Base-by-base conservation (phyloP, 2,797 vertebrate species). In the Danio tinwini region DNA sequence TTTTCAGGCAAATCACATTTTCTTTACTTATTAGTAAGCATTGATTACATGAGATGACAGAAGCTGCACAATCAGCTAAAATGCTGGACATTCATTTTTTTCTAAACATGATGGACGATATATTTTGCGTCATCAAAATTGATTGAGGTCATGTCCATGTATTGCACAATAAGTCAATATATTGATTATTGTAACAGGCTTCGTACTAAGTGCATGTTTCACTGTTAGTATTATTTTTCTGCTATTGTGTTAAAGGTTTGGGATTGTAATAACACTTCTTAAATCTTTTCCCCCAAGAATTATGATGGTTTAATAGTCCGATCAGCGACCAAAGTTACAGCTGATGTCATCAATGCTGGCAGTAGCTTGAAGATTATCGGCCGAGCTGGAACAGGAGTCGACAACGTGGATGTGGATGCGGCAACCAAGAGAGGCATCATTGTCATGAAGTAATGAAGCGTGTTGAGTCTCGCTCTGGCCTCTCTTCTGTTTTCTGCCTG, bases 351-450 rank as follows among this genome's bases (percentile, higher is more conserved):
- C 88, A 85, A 89, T 4, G 96, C 94, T 0, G 96, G 94, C 0
- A 76, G 89, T 80, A 95, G 93, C 84, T 92, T 99, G 53, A 95
- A 95, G 90, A 94, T 98, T 85, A 95, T 99, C 76, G 98, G 97
- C 67, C 93, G 98, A 90, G 98, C 98, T 0, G 98, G 98, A 50
- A 99, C 98, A 0, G 98, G 98, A 0, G 97, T 99, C 79, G 98
- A 99, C 91, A 99, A 99, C 0, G 97, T 99, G 84, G 97, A 99
- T 0, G 96, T 99, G 67, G 96, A 96, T 2, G 96, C 96, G 0
- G 97, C 98, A 0, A 99, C 97, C 2, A 95, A 93, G 83, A 97
- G 94, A 82, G 98, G 98, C 6, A 82, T 99, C 50, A 94, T 99
- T 80, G 98, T 99, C 68, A 99, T 99, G 98, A 99, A 99, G 98